phyloP scores from a whole-genome alignment of 2,888 invertebrate genomes.

The Cinara cedri region DNA sequence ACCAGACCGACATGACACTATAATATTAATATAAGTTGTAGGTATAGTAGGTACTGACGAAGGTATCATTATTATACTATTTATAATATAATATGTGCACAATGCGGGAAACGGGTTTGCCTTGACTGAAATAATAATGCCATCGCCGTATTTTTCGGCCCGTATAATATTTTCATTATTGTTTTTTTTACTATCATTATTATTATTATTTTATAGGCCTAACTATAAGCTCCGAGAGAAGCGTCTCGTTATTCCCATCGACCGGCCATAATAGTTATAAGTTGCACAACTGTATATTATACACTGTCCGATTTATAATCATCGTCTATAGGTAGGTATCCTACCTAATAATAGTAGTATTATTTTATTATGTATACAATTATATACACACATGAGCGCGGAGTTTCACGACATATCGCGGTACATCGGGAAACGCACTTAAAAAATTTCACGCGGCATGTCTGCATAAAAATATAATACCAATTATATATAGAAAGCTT shows the following conservation, averaged over 20 bases:
- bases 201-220: neutral
- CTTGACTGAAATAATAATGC: constrained; percentile 32
- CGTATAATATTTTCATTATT: neutral
- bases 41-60: neutral
- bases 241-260: constrained; percentile 17
- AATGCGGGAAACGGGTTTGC: constrained; percentile 24
- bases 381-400: no score
- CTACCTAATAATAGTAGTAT: no score
- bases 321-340: neutral
- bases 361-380: neutral
- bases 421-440: no score
- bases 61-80: neutral
- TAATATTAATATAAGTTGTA: no score
- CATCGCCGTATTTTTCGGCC: constrained; percentile 7
- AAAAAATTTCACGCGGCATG: no score
- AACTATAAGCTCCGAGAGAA: neutral
- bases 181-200: no score
- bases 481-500: no score
- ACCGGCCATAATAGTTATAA: neutral
- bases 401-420: no score
- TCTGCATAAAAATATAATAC: no score
- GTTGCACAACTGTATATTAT: no score
- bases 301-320: neutral
- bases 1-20: neutral
- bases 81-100: neutral